Evolutionary conservation across 2,888 invertebrate genomes (phyloP), one percentile per base, ranked within the genome.

Genomic region (Synanthedon tipuliformis): DNA sequence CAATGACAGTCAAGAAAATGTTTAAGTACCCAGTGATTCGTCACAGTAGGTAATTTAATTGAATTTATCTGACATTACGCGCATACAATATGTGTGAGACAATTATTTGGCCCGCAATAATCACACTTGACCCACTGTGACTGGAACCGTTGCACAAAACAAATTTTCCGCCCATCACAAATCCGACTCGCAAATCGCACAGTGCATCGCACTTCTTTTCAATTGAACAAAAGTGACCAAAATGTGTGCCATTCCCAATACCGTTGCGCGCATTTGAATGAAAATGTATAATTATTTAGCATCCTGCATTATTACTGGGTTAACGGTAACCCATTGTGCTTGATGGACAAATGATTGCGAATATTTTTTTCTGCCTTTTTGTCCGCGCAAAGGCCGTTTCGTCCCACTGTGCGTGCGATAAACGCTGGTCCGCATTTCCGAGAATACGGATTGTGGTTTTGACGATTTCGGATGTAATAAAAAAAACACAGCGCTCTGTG

Each of bases 331-430:
- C 69, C 77, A 81, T 83, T 83, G 81, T 82, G 68, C 63, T 66
- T 79, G 80, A 80, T 78, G 81, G 75, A 75, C 77, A 81, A 81
- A 82, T 81, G 80, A 81, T 81, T 82, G 79, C 75, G 64, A 63
- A 61, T 69, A 71, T 73, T 71, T 73, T 70, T 61, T 58, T 54
- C 56, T 61, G 27, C 4, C 45, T 45, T 45, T 49, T 49, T 49
- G 16, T 49, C 49, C 23, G 49, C 49, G 10, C 16, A 18, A 49
- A 49, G 53, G 53, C 54, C 56, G 55, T 59, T 61, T 55, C 53
- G 53, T 56, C 53, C 54, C 57, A 57, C 56, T 48, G 58, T 57
- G 57, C 59, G 58, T 59, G 57, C 59, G 58, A 58, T 61, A 61
- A 65, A 62, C 57, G 53, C 51, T 51, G 55, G 56, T 13, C 45